phyloP scores from a whole-genome alignment of 1,140 invertebrate genomes.

The Theocolax elegans region DNA sequence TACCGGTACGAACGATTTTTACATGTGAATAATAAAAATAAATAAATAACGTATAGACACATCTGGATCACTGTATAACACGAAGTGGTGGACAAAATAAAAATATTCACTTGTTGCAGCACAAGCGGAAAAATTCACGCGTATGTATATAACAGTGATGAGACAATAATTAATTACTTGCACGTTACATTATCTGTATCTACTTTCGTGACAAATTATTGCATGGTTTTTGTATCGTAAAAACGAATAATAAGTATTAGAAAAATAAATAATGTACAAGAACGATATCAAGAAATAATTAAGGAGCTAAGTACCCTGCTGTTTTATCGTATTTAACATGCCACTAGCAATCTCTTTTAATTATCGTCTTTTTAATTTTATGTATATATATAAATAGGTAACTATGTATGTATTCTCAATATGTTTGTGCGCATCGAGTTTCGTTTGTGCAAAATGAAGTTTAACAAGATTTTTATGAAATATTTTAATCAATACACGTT shows the following conservation, averaged over 20 bases:
- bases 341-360: conserved; percentile 12
- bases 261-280: conserved; percentile 15
- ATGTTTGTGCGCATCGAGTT: too few relatives aligned
- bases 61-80: too few relatives aligned
- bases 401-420: too few relatives aligned
- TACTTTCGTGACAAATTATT: conserved; percentile 4
- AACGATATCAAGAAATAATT: not conserved
- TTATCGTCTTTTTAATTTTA: not conserved
- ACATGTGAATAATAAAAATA: conserved; percentile 2
- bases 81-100: too few relatives aligned
- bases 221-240: not conserved
- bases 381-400: too few relatives aligned
- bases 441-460: too few relatives aligned
- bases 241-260: not conserved
- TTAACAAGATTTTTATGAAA: too few relatives aligned
- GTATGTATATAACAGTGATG: not conserved
- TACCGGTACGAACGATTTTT: not conserved
- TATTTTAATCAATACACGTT: too few relatives aligned
- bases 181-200: conserved; percentile 26
- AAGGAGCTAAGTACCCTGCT: conserved; percentile 11
- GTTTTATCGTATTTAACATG: not conserved
- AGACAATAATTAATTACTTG: conserved; percentile 10
- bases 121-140: too few relatives aligned
- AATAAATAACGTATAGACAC: too few relatives aligned
- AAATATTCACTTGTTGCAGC: too few relatives aligned